Base-by-base conservation (phyloP, 2,888 invertebrate species). In the Pollenia amentaria region DNA sequence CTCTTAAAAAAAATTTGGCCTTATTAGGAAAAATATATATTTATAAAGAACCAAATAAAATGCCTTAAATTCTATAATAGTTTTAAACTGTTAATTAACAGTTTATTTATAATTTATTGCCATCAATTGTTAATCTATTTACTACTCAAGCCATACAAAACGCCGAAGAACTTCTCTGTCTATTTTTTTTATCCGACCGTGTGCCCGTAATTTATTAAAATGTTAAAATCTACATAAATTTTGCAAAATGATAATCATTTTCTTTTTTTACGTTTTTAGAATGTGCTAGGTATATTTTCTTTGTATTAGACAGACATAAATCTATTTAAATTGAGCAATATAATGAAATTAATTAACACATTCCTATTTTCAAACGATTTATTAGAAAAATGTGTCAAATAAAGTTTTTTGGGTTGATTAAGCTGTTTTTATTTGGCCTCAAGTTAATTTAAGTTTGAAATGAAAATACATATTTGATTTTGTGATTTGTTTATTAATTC, bases 261-360 rank as follows among this genome's bases (percentile, higher is more conserved):
- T 29, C 29, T 29, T 29, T 29, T 65, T 9, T 16, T 40, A 14
- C 46, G 64, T 16, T 67, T 8, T 48, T 51, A 21, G 9, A 42
- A 70, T 44, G 64, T 65, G 21, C 46, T 65, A 14, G 44, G 44
- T 29, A 16, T 57, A 69, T 44, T 57, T 57, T 57, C 29, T 72
- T 7, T 29, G 29, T 29, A 29, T 29, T 29, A 29, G 29, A 6
- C 44, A 1, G 12, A 29, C 38, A 75, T 62, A 48, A 60, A 82
- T 70, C 18, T 40, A 70, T 70, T 70, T 72, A 16, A 64, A 18
- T 69, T 60, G 4, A 70, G 57, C 12, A 38, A 78, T 18, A 73
- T 62, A 80, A 65, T 65, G 57, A 80, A 80, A 76, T 75, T 64
- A 77, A 65, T 85, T 76, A 21, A 60, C 76, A 85, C 76, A 81